Conservation (phyloP, 1,140 invertebrate genomes). For the Eriosoma lanigerum region DNA sequence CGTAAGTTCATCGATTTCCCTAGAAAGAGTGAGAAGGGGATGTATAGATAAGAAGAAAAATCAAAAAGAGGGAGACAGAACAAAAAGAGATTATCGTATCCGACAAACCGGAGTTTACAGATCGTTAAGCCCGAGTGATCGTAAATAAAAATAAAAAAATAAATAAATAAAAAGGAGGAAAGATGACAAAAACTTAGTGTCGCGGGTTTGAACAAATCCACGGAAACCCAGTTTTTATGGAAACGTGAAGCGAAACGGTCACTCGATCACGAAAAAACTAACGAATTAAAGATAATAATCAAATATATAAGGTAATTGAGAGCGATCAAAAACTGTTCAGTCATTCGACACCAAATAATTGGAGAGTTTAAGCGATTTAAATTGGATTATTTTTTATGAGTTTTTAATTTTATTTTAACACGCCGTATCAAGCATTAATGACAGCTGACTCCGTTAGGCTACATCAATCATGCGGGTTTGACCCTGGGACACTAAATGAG, state of each 20-base stretch:
- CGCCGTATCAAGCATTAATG: constrained; percentile 2
- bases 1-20: constrained; percentile 47
- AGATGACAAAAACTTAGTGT: constrained; percentile 34
- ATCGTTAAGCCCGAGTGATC: constrained; percentile 49
- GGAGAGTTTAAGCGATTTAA: constrained; percentile 44
- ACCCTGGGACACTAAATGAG: not conserved
- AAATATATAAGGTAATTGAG: constrained; percentile 30
- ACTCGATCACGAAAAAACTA: not conserved
- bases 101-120: constrained; percentile 47
- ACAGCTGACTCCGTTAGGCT: not conserved
- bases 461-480: constrained; percentile 22
- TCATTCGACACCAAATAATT: constrained; percentile 34
- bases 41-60: not conserved
- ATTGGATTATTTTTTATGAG: constrained; percentile 13
- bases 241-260: constrained; percentile 25
- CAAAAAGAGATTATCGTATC: constrained; percentile 44
- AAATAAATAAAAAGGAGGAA: constrained; percentile 16
- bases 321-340: constrained; percentile 5
- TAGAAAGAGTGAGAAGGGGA: not conserved
- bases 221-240: constrained; percentile 19
- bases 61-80: not conserved
- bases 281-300: constrained; percentile 33
- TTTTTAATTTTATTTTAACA: constrained; percentile 26
- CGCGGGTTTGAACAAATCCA: not conserved
- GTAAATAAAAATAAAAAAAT: constrained; percentile 21